A percentile compares a stretch with the other conserved stretches of the same genome.
Conservation (phyloP, 2,888 invertebrate species). For the Spodoptera littoralis region DNA sequence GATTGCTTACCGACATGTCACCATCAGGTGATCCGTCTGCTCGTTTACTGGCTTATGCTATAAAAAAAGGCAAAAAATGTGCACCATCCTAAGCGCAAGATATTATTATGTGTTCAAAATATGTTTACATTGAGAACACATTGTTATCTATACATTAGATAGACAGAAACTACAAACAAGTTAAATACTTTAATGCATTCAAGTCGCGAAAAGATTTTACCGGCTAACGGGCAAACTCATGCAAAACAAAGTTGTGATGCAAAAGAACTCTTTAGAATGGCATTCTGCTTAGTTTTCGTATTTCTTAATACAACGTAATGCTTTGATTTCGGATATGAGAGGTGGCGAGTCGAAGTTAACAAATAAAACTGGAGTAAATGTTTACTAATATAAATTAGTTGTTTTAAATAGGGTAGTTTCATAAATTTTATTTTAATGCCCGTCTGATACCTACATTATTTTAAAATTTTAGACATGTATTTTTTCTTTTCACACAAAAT, state of each 20-base stretch:
- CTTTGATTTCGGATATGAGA: conserved; percentile 60
- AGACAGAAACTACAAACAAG: conserved; percentile 60
- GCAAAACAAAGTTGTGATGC: conserved; percentile 84
- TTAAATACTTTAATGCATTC: conserved; percentile 74
- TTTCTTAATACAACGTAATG: conserved; percentile 87
- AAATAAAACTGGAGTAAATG: not conserved
- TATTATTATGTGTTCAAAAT: too few species aligned
- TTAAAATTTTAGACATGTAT: too few species aligned
- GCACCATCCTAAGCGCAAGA: too few species aligned
- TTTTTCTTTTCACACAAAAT: too few species aligned
- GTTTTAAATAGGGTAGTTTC: too few species aligned
- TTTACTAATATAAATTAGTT: too few species aligned
- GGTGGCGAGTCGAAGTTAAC: conserved; percentile 52
- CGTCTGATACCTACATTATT: too few species aligned
- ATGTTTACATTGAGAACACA: conserved; percentile 24
- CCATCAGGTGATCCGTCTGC: too few species aligned
- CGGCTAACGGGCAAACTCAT: conserved; percentile 77
- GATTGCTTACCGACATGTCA: too few species aligned
- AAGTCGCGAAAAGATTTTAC: conserved; percentile 74
- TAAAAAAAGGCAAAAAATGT: too few species aligned
- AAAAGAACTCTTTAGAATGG: conserved; percentile 84
- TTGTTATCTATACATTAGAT: conserved; percentile 36
- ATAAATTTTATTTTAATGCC: too few species aligned
- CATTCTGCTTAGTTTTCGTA: conserved; percentile 87
- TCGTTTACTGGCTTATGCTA: too few species aligned